These are phyloP conservation scores for Drosophila quadrilineata DNA, from an alignment of 1,140 invertebrate genomes.

Conservation along the genomic window DNA sequence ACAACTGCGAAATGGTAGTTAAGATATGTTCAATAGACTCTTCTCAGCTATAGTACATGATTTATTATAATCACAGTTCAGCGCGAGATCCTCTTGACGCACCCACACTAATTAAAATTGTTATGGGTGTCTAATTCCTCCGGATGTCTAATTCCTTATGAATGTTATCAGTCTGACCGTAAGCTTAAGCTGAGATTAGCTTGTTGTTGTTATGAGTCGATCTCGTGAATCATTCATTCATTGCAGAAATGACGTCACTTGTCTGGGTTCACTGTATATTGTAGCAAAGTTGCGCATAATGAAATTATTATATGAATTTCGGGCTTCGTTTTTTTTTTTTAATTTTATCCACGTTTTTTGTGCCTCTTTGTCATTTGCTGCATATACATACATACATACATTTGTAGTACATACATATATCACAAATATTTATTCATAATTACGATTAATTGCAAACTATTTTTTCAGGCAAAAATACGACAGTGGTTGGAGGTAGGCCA, in stretches of 20 bases:
- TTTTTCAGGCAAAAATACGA: constrained; percentile 87
- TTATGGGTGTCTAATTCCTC: not conserved
- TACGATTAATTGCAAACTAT: constrained; percentile 77
- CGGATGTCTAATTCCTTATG: too few species aligned
- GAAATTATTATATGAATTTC: too few species aligned
- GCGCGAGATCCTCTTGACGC: constrained; percentile 26
- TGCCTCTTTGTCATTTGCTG: not conserved
- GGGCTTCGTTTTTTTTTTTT: not conserved
- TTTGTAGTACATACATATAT: not conserved
- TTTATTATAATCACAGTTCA: not conserved
- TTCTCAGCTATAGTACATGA: not conserved
- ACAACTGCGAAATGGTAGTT: too few species aligned
- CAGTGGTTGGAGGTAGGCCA: constrained; percentile 87
- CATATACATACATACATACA: not conserved
- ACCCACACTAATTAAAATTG: constrained; percentile 13
- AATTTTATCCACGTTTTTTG: not conserved
- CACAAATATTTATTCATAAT: too few species aligned
- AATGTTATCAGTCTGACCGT: constrained; percentile 22
- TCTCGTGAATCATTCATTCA: too few species aligned
- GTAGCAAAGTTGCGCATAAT: too few species aligned
- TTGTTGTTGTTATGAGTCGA: too few species aligned
- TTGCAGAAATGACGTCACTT: too few species aligned
- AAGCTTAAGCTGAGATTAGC: constrained; percentile 18
- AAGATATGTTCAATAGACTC: constrained; percentile 3
- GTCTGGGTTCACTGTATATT: too few species aligned